Percentiles rank a stretch among this genome's conserved stretches.
Evolutionary conservation across 1,140 invertebrate genomes (phyloP).

Genomic region (Agrilus planipennis): DNA sequence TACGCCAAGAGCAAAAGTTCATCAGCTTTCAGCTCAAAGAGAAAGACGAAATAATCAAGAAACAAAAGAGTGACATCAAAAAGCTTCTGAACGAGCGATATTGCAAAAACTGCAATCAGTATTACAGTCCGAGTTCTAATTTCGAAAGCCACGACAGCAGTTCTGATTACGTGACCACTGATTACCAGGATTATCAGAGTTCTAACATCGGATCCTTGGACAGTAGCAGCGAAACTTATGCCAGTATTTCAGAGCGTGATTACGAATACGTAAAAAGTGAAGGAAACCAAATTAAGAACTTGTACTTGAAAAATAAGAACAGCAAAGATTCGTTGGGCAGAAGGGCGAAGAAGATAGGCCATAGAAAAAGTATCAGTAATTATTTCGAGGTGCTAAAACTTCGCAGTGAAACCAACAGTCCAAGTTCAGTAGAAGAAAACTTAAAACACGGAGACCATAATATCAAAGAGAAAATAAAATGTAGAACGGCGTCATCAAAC

Average conservation of each 20-base stretch:
- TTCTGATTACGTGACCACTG: conserved; percentile 39
- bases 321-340: conserved; percentile 40
- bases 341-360: conserved; percentile 40
- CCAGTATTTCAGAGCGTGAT: conserved; percentile 40
- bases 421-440: conserved; percentile 38
- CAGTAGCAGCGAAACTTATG: conserved; percentile 44
- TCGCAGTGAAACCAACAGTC: conserved; percentile 39
- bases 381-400: conserved; percentile 38
- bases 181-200: conserved; percentile 25
- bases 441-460: too few species aligned
- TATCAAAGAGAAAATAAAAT: too few species aligned
- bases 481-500: too few species aligned
- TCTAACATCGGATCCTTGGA: conserved; percentile 39
- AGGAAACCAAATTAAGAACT: conserved; percentile 32
- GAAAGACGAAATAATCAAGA: conserved; percentile 56
- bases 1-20: conserved; percentile 60
- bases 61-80: conserved; percentile 55
- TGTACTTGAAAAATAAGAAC: conserved; percentile 50
- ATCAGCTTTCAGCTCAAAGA: conserved; percentile 54
- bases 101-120: conserved; percentile 45
- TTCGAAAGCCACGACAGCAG: conserved; percentile 45
- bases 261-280: conserved; percentile 31
- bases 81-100: conserved; percentile 39
- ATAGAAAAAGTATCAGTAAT: conserved; percentile 39
- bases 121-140: conserved; percentile 40